Percentiles rank a stretch among this genome's conserved stretches.
phyloP scores from a whole-genome alignment of 2,888 invertebrate genomes.

The Dryococelus australis region DNA sequence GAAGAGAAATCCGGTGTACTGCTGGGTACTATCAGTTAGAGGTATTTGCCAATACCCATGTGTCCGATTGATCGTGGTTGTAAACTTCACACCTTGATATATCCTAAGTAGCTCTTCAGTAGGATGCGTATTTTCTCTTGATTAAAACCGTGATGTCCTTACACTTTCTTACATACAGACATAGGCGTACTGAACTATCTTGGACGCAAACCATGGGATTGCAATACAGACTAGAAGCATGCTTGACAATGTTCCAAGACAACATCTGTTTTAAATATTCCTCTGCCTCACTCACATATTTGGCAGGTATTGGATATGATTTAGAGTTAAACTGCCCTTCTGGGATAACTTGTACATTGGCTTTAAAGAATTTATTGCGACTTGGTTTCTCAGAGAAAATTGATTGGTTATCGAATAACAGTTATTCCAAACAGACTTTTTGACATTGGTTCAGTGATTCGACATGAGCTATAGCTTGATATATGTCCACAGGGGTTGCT shows the following conservation, averaged over 20 bases:
- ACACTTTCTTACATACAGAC: constrained; percentile 6
- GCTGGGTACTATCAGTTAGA: constrained; percentile 30
- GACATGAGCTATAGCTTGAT: background rate
- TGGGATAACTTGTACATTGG: background rate
- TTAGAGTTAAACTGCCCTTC: background rate
- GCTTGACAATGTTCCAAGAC: too few species aligned
- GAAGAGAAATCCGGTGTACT: constrained; percentile 45
- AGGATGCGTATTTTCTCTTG: constrained; percentile 39
- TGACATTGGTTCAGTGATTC: background rate
- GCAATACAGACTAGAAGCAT: too few species aligned
- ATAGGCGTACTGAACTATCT: constrained; percentile 39
- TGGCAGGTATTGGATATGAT: background rate
- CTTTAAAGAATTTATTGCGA: background rate
- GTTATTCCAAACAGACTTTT: background rate
- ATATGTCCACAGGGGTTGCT: background rate
- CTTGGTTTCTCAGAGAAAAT: constrained; percentile 21
- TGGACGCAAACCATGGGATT: constrained; percentile 24
- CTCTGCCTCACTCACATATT: too few species aligned
- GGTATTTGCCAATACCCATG: constrained; percentile 45
- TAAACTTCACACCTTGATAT: constrained; percentile 28
- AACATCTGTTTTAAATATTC: too few species aligned
- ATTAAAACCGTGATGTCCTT: constrained; percentile 41
- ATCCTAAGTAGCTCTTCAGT: constrained; percentile 39
- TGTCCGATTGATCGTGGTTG: constrained; percentile 41
- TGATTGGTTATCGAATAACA: background rate